A percentile compares a stretch with the other conserved stretches of the same genome.
Evolutionary conservation across 2,113 vertebrate genomes (phyloP).

Genomic region (Hylia prasina): DNA sequence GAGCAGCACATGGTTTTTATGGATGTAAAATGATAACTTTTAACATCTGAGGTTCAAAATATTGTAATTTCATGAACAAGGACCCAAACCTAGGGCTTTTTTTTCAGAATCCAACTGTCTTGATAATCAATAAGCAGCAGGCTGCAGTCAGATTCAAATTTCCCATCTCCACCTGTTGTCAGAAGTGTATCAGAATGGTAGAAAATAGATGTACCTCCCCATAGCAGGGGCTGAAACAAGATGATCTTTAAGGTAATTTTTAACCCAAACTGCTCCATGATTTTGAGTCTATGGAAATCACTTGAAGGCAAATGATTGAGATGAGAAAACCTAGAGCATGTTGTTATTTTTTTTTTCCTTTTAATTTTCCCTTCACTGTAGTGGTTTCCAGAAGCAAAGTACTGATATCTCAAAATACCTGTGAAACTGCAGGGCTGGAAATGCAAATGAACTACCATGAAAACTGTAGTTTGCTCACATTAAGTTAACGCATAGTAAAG

Average conservation of each 20-base stretch:
- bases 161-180: neutral
- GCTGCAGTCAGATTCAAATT: neutral
- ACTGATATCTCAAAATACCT: neutral
- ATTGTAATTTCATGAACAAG: neutral
- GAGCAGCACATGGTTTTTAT: neutral
- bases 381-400: neutral
- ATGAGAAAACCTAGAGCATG: neutral
- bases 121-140: neutral
- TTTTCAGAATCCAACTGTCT: neutral
- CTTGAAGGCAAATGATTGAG: neutral
- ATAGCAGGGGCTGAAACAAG: neutral
- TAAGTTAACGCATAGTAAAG: conserved; percentile 34
- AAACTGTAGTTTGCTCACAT: conserved; percentile 25
- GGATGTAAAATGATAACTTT: neutral
- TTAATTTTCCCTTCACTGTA: neutral
- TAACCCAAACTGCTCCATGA: neutral
- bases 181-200: neutral
- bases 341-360: neutral
- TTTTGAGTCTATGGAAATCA: neutral
- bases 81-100: neutral
- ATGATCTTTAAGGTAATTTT: neutral
- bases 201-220: neutral
- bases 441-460: neutral
- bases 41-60: neutral
- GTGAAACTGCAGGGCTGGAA: neutral